phyloP scores from a whole-genome alignment of 2,888 invertebrate genomes.

The Chloromyia formosa region DNA sequence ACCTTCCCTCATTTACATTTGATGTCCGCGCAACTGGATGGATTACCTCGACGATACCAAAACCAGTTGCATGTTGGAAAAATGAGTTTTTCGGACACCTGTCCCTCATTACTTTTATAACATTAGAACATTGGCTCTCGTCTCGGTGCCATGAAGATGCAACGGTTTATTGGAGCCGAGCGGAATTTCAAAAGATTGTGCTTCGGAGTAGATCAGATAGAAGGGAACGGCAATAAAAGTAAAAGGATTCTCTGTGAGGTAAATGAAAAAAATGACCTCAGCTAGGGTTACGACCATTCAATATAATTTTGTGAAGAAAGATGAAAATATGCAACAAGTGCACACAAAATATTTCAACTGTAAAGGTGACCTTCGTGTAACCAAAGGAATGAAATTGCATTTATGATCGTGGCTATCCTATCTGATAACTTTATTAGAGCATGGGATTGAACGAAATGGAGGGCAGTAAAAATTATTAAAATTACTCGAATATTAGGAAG shows the following conservation, averaged over 20 bases:
- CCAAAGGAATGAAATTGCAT: too few relatives aligned
- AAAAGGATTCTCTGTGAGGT: neutral
- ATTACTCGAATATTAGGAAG: too few relatives aligned
- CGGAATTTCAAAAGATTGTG: conserved; percentile 18
- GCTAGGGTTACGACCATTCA: neutral
- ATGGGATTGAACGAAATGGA: too few relatives aligned
- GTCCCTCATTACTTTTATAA: conserved; percentile 31
- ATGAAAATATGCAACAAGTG: neutral
- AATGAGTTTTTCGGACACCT: conserved; percentile 22
- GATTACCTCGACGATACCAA: too few relatives aligned
- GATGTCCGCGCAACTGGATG: conserved; percentile 16
- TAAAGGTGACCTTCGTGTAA: neutral
- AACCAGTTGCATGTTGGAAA: neutral
- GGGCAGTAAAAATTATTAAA: too few relatives aligned
- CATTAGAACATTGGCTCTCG: conserved; percentile 10
- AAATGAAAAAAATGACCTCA: neutral
- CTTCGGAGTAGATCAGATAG: neutral
- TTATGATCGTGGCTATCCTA: too few relatives aligned
- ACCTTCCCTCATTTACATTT: too few relatives aligned
- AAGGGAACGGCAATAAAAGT: conserved; percentile 3
- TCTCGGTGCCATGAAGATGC: neutral
- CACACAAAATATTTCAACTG: neutral
- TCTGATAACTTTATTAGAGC: too few relatives aligned
- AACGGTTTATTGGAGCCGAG: conserved; percentile 31
- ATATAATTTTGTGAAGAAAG: too few relatives aligned